These are phyloP conservation scores for Brachionus koreanus DNA, from an alignment of 1,140 invertebrate genomes.

Conservation along the genomic window DNA sequence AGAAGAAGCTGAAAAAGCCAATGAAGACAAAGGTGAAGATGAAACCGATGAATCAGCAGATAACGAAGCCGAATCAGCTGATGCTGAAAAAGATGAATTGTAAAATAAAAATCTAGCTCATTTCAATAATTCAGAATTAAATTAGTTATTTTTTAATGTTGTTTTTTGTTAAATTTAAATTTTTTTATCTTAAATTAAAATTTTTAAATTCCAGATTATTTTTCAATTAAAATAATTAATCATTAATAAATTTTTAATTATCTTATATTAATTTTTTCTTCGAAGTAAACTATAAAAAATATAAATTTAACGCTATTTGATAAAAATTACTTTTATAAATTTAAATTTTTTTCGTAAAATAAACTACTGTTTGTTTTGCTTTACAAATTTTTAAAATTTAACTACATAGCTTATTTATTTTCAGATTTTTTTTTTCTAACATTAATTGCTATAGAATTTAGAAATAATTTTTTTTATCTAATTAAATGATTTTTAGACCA, in stretches of 20 bases:
- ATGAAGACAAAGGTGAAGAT: not conserved
- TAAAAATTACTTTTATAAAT: no score
- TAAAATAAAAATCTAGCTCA: not conserved
- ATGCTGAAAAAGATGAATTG: slow-evolving; percentile 35
- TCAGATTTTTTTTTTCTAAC: no score
- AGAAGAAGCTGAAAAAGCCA: slow-evolving; percentile 24
- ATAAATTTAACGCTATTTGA: no score
- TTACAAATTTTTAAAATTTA: no score
- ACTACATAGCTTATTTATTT: no score
- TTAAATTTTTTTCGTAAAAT: not conserved
- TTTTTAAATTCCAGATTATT: not conserved
- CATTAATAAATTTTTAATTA: no score
- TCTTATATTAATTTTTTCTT: no score
- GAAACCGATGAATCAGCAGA: not conserved
- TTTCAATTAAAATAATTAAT: no score
- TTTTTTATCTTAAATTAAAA: not conserved
- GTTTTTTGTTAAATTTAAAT: not conserved
- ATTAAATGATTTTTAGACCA: not conserved
- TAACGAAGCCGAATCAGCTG: not conserved
- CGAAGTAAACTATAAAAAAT: no score
- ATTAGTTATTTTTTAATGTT: not conserved
- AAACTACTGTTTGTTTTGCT: not conserved
- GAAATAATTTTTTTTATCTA: not conserved
- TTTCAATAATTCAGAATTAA: not conserved
- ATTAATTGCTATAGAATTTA: no score